phyloP scores from a whole-genome alignment of 2,888 invertebrate genomes.

The Nasonia oneida region DNA sequence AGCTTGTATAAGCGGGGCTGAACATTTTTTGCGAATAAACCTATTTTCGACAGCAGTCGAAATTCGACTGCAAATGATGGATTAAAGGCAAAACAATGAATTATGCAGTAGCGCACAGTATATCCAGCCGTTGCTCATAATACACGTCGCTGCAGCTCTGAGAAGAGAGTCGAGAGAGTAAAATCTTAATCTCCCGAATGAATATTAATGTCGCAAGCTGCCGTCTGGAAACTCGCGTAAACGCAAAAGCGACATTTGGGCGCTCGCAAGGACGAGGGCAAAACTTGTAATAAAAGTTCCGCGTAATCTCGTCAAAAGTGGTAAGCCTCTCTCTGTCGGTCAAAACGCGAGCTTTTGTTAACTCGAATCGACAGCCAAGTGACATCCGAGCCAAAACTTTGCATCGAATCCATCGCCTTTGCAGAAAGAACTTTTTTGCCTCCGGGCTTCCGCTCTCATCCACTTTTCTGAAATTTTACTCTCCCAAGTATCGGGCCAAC shows the following conservation, averaged over 20 bases:
- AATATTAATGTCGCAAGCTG: slow-evolving; percentile 51
- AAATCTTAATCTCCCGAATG: slow-evolving; percentile 54
- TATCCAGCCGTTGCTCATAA: neutral
- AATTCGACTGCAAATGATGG: too few species aligned
- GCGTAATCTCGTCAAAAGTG: slow-evolving; percentile 52
- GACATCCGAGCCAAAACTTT: slow-evolving; percentile 46
- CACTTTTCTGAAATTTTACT: slow-evolving; percentile 25
- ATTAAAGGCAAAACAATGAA: too few species aligned
- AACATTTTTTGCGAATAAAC: too few species aligned
- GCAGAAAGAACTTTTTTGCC: neutral
- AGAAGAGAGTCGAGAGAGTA: neutral
- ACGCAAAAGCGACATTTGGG: slow-evolving; percentile 27
- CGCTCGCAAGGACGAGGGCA: neutral
- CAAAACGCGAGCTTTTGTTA: slow-evolving; percentile 53
- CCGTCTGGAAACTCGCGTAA: slow-evolving; percentile 31
- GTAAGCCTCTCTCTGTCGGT: slow-evolving; percentile 45
- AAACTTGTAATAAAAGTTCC: slow-evolving; percentile 57
- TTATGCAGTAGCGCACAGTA: neutral
- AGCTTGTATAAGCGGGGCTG: too few species aligned
- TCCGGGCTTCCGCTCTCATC: neutral
- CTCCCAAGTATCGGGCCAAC: slow-evolving; percentile 13
- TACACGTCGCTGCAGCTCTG: too few species aligned
- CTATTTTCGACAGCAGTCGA: too few species aligned
- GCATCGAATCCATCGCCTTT: slow-evolving; percentile 50
- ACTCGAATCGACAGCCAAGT: slow-evolving; percentile 55